Percentiles rank a stretch among this genome's conserved stretches.
These are phyloP conservation scores for Tortricodes alternella DNA, from an alignment of 2,888 invertebrate species.

Conservation along the genomic window DNA sequence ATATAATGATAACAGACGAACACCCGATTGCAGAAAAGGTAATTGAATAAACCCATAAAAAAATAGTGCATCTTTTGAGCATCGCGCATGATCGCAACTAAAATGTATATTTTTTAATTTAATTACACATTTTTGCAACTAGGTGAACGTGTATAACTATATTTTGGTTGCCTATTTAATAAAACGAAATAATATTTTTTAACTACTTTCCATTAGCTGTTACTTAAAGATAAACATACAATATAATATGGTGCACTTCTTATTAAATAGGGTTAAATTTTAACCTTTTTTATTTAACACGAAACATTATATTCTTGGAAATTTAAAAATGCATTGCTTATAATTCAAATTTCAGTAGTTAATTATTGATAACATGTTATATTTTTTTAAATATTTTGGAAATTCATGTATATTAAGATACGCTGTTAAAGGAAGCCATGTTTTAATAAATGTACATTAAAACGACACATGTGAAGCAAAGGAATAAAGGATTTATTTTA, in stretches of 20 bases:
- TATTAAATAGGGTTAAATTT: no score
- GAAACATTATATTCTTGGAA: neutral
- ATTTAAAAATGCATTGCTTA: neutral
- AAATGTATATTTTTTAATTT: neutral
- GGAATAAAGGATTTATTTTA: no score
- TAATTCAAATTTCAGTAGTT: no score
- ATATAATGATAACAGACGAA: constrained; percentile 10
- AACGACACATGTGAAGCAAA: no score
- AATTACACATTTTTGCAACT: neutral
- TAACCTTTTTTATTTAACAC: neutral
- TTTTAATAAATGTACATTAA: no score
- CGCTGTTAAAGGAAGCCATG: no score
- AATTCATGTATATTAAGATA: no score
- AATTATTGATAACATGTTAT: neutral
- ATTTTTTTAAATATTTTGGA: neutral
- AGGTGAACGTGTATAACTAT: neutral
- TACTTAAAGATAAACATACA: constrained; percentile 6
- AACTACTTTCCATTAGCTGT: neutral
- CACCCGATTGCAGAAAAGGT: neutral
- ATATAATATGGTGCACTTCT: neutral
- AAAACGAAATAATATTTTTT: neutral
- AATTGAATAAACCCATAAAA: no score
- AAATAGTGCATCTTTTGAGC: no score
- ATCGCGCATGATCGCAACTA: no score
- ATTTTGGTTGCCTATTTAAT: constrained; percentile 26